Conservation (phyloP, 1,140 invertebrate genomes). For the Papilio glaucus region DNA sequence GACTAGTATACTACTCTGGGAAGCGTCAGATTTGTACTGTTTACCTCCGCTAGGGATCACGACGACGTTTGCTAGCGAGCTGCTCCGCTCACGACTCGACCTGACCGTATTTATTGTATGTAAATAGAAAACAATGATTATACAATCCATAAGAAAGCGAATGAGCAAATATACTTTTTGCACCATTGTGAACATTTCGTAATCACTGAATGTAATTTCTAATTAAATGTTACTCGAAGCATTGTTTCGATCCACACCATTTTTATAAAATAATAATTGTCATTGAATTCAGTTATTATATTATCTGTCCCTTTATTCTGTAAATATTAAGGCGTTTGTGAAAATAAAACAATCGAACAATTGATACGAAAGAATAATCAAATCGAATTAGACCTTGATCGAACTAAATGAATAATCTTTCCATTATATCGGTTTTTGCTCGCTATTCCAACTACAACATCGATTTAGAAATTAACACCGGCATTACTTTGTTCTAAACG, state of each 20-base stretch:
- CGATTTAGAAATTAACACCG: not conserved
- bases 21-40: no score
- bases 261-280: constrained; percentile 35
- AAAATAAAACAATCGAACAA: constrained; percentile 39
- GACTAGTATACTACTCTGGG: no score
- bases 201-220: constrained; percentile 3
- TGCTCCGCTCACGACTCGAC: no score
- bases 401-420: constrained; percentile 18
- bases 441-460: not conserved
- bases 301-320: constrained; percentile 35
- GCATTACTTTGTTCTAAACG: not conserved
- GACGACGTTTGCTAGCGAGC: no score
- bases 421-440: constrained; percentile 17
- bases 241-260: constrained; percentile 15
- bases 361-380: constrained; percentile 18
- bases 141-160: not conserved
- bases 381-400: constrained; percentile 30
- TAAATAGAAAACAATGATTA: not conserved
- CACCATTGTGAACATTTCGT: constrained; percentile 21
- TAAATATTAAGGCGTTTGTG: constrained; percentile 38
- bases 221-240: constrained; percentile 24
- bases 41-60: no score
- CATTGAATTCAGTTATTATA: constrained; percentile 36
- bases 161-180: constrained; percentile 2
- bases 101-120: not conserved